These are phyloP conservation scores for Tupaia chinensis DNA, from an alignment of 2,113 vertebrate species.

Conservation along the genomic window DNA sequence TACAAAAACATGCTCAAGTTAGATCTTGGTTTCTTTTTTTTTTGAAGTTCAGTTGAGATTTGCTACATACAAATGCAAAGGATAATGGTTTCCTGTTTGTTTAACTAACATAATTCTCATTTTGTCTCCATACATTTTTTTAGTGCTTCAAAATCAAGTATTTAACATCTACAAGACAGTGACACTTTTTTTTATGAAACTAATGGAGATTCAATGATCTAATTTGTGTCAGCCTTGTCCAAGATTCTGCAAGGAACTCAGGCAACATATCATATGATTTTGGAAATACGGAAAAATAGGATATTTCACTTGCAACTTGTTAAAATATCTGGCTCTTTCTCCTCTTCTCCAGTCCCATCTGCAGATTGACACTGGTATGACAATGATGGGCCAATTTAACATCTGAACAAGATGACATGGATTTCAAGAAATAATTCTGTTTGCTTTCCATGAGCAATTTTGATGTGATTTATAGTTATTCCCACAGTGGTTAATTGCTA, in stretches of 20 bases:
- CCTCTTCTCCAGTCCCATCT: background rate
- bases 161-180: rapidly evolving
- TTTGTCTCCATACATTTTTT: background rate
- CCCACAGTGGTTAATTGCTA: background rate
- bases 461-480: background rate
- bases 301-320: background rate
- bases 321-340: background rate
- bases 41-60: background rate
- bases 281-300: background rate
- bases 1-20: too few relatives aligned
- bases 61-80: background rate
- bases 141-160: background rate
- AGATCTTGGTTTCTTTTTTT: background rate
- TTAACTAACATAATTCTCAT: background rate
- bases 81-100: background rate
- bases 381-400: background rate
- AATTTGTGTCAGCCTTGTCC: background rate
- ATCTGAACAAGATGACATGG: background rate
- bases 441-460: background rate
- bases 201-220: background rate
- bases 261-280: background rate
- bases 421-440: background rate
- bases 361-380: background rate
- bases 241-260: background rate
- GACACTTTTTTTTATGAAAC: background rate